These are phyloP conservation scores for Branchinecta sandiegonensis DNA, from an alignment of 2,888 invertebrate genomes.

Conservation along the genomic window DNA sequence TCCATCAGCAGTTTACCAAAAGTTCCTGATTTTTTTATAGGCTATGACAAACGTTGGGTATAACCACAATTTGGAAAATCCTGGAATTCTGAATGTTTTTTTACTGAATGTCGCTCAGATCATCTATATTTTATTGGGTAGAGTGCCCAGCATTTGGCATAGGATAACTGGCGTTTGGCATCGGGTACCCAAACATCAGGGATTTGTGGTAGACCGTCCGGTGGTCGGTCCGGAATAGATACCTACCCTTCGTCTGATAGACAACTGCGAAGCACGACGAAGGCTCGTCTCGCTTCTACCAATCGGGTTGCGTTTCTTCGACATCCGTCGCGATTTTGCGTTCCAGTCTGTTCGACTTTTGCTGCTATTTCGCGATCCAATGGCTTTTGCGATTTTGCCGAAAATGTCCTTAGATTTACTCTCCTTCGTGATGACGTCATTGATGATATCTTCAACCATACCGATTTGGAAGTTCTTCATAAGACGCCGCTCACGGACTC, in stretches of 20 bases:
- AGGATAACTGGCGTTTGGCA: no score
- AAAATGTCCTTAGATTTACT: slow-evolving; percentile 58
- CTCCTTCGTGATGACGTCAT: slow-evolving; percentile 51
- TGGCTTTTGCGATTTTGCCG: slow-evolving; percentile 63
- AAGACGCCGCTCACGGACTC: slow-evolving; percentile 69
- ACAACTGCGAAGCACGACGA: slow-evolving; percentile 48
- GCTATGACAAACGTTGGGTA: no score
- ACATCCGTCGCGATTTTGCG: slow-evolving; percentile 49
- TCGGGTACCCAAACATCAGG: no score
- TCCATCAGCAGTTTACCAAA: no score
- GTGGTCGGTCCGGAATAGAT: slow-evolving; percentile 31
- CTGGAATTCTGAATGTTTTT: no score
- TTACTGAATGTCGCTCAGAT: no score
- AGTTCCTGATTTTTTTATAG: no score
- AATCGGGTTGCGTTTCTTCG: slow-evolving; percentile 55
- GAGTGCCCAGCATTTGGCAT: no score
- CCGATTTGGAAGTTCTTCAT: slow-evolving; percentile 82
- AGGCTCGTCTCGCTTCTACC: slow-evolving; percentile 54
- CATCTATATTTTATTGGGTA: no score
- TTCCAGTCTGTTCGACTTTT: slow-evolving; percentile 65
- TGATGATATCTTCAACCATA: slow-evolving; percentile 64
- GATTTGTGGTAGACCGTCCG: no score
- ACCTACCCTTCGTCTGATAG: slow-evolving; percentile 42
- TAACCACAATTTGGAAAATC: no score
- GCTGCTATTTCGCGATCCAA: slow-evolving; percentile 45